These are phyloP conservation scores for Chelmon rostratus DNA, from an alignment of 2,797 vertebrate species.

Conservation along the genomic window DNA sequence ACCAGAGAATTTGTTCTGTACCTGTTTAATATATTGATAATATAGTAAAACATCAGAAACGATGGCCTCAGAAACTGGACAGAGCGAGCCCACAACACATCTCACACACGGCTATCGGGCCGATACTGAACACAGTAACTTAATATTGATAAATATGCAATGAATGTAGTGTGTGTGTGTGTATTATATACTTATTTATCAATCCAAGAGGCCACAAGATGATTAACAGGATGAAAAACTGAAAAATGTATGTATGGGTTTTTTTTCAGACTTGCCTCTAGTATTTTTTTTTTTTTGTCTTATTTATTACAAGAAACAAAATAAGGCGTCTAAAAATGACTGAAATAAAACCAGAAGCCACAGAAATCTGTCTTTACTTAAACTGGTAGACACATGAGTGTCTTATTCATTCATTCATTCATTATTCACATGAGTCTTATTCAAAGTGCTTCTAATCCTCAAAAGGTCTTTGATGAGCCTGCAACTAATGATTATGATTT, in stretches of 20 bases:
- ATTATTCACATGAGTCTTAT: too few species aligned
- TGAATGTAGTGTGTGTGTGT: too few species aligned
- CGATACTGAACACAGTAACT: background rate
- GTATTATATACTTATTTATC: background rate
- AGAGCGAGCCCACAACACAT: too few species aligned
- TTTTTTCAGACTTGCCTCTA: background rate
- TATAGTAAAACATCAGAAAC: too few species aligned
- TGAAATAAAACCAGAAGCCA: too few species aligned
- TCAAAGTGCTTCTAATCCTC: background rate
- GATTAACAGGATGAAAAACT: background rate
- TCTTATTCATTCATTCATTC: too few species aligned
- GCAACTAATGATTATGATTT: background rate
- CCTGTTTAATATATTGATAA: too few species aligned
- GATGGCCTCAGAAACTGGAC: too few species aligned
- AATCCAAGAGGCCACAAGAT: background rate
- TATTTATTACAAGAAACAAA: too few species aligned
- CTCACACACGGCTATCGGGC: too few species aligned
- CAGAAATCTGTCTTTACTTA: background rate
- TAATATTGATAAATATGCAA: background rate
- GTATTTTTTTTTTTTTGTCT: background rate
- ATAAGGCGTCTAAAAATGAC: background rate
- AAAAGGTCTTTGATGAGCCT: background rate
- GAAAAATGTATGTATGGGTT: too few species aligned
- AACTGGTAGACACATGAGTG: background rate
- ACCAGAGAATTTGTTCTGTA: too few species aligned